Percentiles rank a stretch among this genome's conserved stretches.
These are phyloP conservation scores for Ifrita kowaldi DNA, from an alignment of 2,113 vertebrate genomes.

Conservation along the genomic window DNA sequence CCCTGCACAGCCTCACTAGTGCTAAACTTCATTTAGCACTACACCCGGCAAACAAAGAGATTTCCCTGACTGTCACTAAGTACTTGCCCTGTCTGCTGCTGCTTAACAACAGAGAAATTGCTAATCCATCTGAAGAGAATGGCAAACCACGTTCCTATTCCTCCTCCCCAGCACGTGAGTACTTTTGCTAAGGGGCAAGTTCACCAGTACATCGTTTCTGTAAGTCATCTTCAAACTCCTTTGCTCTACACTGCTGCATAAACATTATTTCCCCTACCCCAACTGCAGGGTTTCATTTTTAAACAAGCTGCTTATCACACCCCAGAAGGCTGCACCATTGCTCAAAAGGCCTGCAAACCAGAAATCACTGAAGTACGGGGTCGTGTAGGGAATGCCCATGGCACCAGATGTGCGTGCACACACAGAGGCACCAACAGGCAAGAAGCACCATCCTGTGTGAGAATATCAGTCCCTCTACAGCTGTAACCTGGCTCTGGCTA, in stretches of 20 bases:
- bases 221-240: background rate
- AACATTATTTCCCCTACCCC: background rate
- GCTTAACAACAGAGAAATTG: background rate
- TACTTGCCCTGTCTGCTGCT: background rate
- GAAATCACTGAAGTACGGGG: background rate
- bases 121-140: background rate
- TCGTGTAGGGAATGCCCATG: fast-evolving
- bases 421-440: fast-evolving
- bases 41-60: background rate
- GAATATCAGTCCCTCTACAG: background rate
- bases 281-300: background rate
- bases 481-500: background rate
- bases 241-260: background rate
- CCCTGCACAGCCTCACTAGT: background rate
- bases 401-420: background rate
- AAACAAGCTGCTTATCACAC: background rate
- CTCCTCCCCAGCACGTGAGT: background rate
- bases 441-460: background rate
- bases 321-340: background rate
- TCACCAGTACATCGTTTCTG: background rate
- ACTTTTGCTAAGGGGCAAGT: background rate
- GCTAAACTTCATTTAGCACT: background rate
- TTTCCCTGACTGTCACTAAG: background rate
- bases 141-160: background rate
- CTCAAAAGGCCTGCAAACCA: background rate